Conservation (phyloP, 2,888 invertebrate genomes). For the Toxonevra muliebris region DNA sequence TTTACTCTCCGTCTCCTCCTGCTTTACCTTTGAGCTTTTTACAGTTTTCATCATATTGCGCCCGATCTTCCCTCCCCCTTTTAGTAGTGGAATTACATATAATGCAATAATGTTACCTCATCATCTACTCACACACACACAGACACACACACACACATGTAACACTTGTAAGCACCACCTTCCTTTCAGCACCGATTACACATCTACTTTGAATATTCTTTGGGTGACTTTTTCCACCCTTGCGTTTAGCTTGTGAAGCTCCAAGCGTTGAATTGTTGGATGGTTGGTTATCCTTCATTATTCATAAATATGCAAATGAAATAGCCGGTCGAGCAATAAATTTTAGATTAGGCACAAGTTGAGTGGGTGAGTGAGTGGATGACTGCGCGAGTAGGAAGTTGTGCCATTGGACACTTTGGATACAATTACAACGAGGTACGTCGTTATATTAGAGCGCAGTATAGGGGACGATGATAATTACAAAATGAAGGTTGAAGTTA, state of each 20-base stretch:
- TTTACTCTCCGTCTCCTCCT: too few species aligned
- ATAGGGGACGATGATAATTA: too few species aligned
- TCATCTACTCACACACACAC: too few species aligned
- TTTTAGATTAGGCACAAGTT: constrained; percentile 52
- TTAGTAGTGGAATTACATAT: not conserved
- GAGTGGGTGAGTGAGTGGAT: not conserved
- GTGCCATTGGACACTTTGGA: not conserved
- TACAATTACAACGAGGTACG: too few species aligned
- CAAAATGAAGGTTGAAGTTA: too few species aligned
- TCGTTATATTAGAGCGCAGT: too few species aligned
- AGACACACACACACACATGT: not conserved
- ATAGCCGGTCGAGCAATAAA: constrained; percentile 55
- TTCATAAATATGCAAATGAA: constrained; percentile 65
- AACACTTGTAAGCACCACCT: constrained; percentile 9
- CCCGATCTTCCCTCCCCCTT: constrained; percentile 16
- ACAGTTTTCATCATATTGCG: not conserved
- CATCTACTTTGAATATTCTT: too few species aligned
- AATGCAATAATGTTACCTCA: not conserved
- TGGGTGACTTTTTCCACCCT: constrained; percentile 9
- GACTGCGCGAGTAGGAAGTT: not conserved
- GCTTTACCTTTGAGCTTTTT: too few species aligned
- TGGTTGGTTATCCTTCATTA: constrained; percentile 14
- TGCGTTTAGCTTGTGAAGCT: not conserved
- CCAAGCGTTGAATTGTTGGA: too few species aligned
- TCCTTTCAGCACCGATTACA: too few species aligned